phyloP scores from a whole-genome alignment of 2,113 vertebrate species.

The Lathamus discolor region DNA sequence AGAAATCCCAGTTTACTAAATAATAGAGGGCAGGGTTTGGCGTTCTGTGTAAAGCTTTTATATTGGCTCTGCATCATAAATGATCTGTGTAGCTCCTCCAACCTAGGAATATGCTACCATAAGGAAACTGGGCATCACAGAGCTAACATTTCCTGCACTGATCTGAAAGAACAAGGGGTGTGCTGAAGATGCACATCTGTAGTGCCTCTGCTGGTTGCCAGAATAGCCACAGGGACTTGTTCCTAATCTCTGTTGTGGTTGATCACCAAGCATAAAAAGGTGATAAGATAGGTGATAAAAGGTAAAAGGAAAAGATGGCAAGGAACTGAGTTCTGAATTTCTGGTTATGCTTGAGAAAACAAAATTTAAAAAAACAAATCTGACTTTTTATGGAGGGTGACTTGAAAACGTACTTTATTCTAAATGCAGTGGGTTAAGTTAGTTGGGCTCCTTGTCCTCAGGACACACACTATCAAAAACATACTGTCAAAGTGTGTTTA shows the following conservation, averaged over 20 bases:
- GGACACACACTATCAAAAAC: too few species aligned
- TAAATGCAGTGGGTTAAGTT: neutral
- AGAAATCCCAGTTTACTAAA: neutral
- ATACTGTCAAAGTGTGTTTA: neutral
- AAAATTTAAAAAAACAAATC: neutral
- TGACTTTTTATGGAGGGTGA: neutral
- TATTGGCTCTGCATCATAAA: neutral
- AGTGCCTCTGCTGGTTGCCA: neutral
- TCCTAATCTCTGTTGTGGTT: accelerated
- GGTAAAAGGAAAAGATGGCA: neutral
- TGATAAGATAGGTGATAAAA: neutral
- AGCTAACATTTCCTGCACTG: neutral
- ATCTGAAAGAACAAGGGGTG: accelerated
- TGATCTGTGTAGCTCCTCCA: neutral
- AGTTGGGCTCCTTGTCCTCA: neutral
- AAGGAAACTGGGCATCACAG: neutral
- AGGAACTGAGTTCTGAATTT: neutral
- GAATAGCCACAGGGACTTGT: neutral
- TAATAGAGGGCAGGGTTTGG: neutral
- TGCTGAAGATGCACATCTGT: neutral
- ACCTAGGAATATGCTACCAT: neutral
- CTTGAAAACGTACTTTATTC: neutral
- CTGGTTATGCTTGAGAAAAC: neutral
- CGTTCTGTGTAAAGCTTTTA: neutral
- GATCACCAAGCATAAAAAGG: too few species aligned